Base-by-base conservation (phyloP, 2,113 vertebrate species). In the Leucopsar rothschildi region DNA sequence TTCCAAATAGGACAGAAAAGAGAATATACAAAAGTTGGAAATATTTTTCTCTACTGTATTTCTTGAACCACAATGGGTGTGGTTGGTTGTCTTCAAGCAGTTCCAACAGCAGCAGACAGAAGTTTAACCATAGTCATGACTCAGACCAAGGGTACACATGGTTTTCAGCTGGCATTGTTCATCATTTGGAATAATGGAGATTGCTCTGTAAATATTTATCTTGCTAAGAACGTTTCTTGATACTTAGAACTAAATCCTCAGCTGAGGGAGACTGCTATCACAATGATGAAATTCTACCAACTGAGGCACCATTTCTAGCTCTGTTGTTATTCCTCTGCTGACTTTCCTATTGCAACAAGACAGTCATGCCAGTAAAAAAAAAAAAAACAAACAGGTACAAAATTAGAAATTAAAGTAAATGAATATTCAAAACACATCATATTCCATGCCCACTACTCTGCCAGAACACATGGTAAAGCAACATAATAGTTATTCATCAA, bases 1-100 rank as follows among this genome's bases (percentile, higher is more conserved):
- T 95, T 94, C 91, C 80, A 96, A 92, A 88, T 52, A 91, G 19
- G 53, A 78, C 92, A 94, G 65, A 84, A 83, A 95, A 95, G 53
- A 78, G 42, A 94, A 88, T 27, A 63, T n/a, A 84, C 39, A 90
- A 71, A 96, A 91, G 44, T 20, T 69, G 37, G 65, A 83, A 94
- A 64, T 86, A 64, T 47, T 72, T 86, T 71, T 65, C 50, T 85
- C 83, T 24, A n/a, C 75, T 69, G 16, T 45, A 77, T 77, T 88
- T 78, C 85, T 70, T 80, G 45, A 66, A 64, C 10, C 37, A 87
- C 33, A 55, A 82, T 27, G 76, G 18, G 52, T 68, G 72, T 88
- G n/a, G 73, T 71, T 77, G 56, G 17, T 45, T 91, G 33, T 76
- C 44, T 88, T 82, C 82, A 65, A 72, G 69, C 47, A 70, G 15